Evolutionary conservation across 2,888 invertebrate species (phyloP).

Genomic region (Calephelis perditalis): DNA sequence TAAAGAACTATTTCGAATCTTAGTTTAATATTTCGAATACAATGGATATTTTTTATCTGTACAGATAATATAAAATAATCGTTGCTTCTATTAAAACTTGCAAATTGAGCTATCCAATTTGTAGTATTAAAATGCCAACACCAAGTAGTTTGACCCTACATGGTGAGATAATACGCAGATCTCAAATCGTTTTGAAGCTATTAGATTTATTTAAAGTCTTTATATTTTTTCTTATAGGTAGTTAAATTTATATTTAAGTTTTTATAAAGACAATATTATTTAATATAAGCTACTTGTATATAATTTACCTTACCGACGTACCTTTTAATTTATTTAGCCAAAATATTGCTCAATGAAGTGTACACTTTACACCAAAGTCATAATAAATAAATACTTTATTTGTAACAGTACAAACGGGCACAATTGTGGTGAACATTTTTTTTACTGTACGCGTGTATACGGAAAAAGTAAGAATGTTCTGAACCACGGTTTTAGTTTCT

Average conservation of each 20-base stretch:
- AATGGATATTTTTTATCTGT: background rate
- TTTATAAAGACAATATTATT: conserved; percentile 70
- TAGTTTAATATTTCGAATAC: conserved; percentile 8
- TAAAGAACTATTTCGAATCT: background rate
- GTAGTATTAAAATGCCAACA: conserved; percentile 7
- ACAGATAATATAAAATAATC: background rate
- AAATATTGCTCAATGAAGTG: conserved; percentile 76
- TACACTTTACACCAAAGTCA: conserved; percentile 76
- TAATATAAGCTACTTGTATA: conserved; percentile 56
- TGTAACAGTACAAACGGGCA: conserved; percentile 72
- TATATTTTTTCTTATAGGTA: conserved; percentile 53
- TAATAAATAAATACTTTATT: conserved; percentile 62
- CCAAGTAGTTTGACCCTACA: background rate
- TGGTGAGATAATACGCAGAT: conserved; percentile 56
- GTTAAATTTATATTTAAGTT: conserved; percentile 50
- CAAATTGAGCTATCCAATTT: conserved; percentile 1
- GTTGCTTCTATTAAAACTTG: conserved; percentile 1
- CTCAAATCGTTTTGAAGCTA: conserved; percentile 76
- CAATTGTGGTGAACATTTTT: conserved; percentile 44
- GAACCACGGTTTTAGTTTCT: conserved; percentile 6
- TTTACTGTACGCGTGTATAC: conserved; percentile 11
- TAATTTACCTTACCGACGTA: conserved; percentile 43
- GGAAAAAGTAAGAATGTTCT: background rate
- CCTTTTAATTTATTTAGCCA: conserved; percentile 72
- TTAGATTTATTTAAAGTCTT: conserved; percentile 61